A percentile compares a stretch with the other conserved stretches of the same genome.
Conservation (phyloP, 2,797 vertebrate species). For the Gadopsis bispinosus region DNA sequence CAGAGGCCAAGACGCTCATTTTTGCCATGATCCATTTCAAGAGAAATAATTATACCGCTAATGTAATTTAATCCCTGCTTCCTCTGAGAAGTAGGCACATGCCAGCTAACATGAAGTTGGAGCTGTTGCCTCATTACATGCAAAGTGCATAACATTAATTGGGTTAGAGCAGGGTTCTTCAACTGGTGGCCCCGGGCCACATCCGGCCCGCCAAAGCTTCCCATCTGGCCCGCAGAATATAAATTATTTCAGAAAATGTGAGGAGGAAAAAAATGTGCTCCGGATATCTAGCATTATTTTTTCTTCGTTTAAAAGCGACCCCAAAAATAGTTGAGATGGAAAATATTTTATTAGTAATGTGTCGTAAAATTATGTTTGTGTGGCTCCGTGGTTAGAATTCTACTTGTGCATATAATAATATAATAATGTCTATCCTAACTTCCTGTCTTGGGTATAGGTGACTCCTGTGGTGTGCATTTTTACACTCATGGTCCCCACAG, state of each 20-base stretch:
- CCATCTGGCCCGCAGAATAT: too few species aligned
- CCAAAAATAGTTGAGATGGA: too few species aligned
- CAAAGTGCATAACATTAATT: slow-evolving; percentile 74
- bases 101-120: slow-evolving; percentile 66
- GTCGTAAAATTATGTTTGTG: neutral
- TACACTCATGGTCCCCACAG: neutral
- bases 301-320: too few species aligned
- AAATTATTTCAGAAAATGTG: too few species aligned
- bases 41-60: slow-evolving; percentile 79
- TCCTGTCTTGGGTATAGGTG: neutral
- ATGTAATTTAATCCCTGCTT: slow-evolving; percentile 79
- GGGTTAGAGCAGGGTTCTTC: slow-evolving; percentile 42
- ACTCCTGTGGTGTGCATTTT: slow-evolving; percentile 3
- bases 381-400: slow-evolving; percentile 12
- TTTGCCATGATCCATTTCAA: slow-evolving; percentile 75
- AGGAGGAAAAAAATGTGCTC: too few species aligned
- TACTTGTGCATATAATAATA: neutral
- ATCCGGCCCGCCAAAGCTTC: too few species aligned
- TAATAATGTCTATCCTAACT: neutral
- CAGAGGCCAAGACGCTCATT: slow-evolving; percentile 59
- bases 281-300: too few species aligned
- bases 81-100: slow-evolving; percentile 68
- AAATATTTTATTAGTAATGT: neutral
- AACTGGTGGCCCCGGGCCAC: too few species aligned
- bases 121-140: slow-evolving; percentile 72